A percentile compares a stretch with the other conserved stretches of the same genome.
These are phyloP conservation scores for Allophyes oxyacanthae DNA, from an alignment of 2,888 invertebrate species.

Conservation along the genomic window DNA sequence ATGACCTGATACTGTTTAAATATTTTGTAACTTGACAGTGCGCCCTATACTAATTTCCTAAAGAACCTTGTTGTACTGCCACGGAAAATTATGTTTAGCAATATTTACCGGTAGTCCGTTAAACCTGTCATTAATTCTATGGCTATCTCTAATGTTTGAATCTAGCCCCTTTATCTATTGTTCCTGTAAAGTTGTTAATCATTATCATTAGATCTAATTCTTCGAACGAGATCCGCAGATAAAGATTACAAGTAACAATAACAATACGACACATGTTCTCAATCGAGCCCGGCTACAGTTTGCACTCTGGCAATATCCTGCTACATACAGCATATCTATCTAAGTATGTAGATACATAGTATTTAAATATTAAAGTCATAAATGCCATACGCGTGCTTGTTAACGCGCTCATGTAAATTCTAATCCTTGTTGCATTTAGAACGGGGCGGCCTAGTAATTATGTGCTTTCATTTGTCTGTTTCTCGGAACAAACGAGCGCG, in stretches of 20 bases:
- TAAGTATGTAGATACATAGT: constrained; percentile 52
- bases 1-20: too few species aligned
- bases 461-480: constrained; percentile 89
- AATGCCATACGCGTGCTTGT: constrained; percentile 87
- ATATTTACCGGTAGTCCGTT: constrained; percentile 7
- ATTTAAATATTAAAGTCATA: constrained; percentile 86
- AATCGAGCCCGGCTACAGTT: constrained; percentile 16
- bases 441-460: constrained; percentile 88
- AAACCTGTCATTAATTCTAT: constrained; percentile 12
- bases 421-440: constrained; percentile 88
- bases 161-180: constrained; percentile 37
- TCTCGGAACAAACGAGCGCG: constrained; percentile 85
- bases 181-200: constrained; percentile 48
- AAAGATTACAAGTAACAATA: constrained; percentile 39
- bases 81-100: constrained; percentile 4
- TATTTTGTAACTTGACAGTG: too few species aligned
- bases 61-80: neutral
- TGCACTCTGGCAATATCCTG: constrained; percentile 54
- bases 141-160: constrained; percentile 33
- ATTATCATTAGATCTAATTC: constrained; percentile 50
- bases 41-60: too few species aligned
- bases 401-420: constrained; percentile 86
- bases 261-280: constrained; percentile 34
- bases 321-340: constrained; percentile 41
- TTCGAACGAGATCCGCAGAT: constrained; percentile 41